These are phyloP conservation scores for Caenorhabditis latens DNA, from an alignment of 1,140 invertebrate species.

Conservation along the genomic window DNA sequence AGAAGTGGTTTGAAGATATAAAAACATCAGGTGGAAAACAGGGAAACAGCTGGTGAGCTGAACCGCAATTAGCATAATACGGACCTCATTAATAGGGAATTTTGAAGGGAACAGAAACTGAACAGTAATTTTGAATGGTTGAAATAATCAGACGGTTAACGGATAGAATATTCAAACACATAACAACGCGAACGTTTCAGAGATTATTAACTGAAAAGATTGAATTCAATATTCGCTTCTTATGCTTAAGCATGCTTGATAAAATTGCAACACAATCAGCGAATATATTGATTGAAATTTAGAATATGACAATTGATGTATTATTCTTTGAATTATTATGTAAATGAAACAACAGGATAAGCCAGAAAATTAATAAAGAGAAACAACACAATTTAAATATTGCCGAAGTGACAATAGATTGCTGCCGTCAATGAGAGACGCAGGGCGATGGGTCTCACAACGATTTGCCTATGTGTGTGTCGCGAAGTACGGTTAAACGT, in stretches of 20 bases:
- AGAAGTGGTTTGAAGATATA: background rate
- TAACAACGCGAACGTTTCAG: too few species aligned
- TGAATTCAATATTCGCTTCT: too few species aligned
- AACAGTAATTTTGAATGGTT: background rate
- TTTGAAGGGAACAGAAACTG: background rate
- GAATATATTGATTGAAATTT: too few species aligned
- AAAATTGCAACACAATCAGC: too few species aligned
- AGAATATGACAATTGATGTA: background rate
- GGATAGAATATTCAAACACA: too few species aligned
- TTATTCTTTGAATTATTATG: background rate
- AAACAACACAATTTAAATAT: background rate
- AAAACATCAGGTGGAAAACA: background rate
- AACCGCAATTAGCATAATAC: background rate
- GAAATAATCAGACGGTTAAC: too few species aligned
- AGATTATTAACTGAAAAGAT: too few species aligned
- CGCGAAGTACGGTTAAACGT: background rate
- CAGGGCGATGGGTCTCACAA: conserved; percentile 5
- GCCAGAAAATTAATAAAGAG: background rate
- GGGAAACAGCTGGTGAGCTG: background rate
- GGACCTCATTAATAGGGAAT: background rate
- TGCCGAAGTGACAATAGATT: background rate
- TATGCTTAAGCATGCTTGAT: too few species aligned
- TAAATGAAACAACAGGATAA: background rate
- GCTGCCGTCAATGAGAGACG: background rate
- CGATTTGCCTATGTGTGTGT: background rate